Evolutionary conservation across 2,113 vertebrate genomes (phyloP), one percentile per base, ranked within the genome.

Genomic region (Solea senegalensis): DNA sequence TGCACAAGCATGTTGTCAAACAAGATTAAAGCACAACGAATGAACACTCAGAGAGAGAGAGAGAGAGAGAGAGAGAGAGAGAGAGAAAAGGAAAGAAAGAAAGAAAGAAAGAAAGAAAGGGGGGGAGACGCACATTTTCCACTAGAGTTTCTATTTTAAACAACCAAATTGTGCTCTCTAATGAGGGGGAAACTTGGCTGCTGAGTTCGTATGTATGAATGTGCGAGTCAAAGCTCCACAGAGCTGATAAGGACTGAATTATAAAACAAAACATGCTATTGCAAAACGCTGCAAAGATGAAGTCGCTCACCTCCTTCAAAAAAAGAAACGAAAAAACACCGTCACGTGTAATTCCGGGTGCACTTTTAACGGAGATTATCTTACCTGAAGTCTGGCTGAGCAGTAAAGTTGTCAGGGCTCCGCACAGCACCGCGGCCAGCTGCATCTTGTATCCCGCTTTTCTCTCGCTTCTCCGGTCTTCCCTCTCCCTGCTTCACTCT

Each of bases 361-460:
- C 14, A 48, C 14, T 48, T 48, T 12, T 14, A 51, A 7, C n/a
- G 7, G 14, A 50, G 46, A 5, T 72, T 53, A 69, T 73, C 93
- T 86, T 90, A 94, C 93, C 93, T 92, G 87, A 76, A 85, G 51
- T 85, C 74, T 51, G 83, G 80, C 57, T 62, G 76, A 93, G 86
- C 59, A 90, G 73, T 59, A 90, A 86, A 90, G 85, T 90, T 84
- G 89, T 1, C 55, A 94, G 75, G 74, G 85, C 85, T 61, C 82
- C 85, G 69, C 84, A 89, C 76, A 92, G 82, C 89, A 88, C 88
- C 74, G 86, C 81, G 62, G 82, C 78, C 72, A 70, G 85, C 83
- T 91, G 91, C 93, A 90, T 92, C 86, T 90, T 83, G 79, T 12
- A 78, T 72, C 83, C 86, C 79, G 68, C 66, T 80, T 80, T 67